phyloP scores from a whole-genome alignment of 2,113 vertebrate species.

The Elaphurus davidianus region DNA sequence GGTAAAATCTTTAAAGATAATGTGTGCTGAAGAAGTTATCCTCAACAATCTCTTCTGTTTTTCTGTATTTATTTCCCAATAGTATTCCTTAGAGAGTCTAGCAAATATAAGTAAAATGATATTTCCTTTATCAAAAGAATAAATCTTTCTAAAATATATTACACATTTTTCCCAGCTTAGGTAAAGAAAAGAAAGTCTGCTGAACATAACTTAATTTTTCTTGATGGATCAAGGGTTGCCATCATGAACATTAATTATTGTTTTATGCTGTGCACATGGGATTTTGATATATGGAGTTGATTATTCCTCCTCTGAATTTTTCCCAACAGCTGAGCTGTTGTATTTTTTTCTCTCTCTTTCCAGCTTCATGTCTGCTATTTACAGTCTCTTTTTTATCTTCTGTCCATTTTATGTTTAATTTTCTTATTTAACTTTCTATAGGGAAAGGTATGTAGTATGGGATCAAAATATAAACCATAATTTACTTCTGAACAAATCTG shows the following conservation, averaged over 20 bases:
- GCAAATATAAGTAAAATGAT: constrained; percentile 30
- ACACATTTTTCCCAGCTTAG: constrained; percentile 19
- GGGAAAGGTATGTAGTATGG: neutral
- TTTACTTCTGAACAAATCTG: neutral
- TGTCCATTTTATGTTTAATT: neutral
- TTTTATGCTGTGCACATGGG: neutral
- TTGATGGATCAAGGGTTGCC: constrained; percentile 5
- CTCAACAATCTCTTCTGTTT: neutral
- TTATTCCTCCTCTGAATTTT: neutral
- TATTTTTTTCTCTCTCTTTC: constrained; percentile 14
- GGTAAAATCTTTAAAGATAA: neutral
- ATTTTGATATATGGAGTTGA: neutral
- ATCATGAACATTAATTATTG: constrained; percentile 18
- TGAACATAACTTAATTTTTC: constrained; percentile 41
- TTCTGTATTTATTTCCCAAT: neutral
- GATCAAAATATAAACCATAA: neutral
- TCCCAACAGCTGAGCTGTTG: neutral
- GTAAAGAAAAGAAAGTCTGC: constrained; percentile 37
- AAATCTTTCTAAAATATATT: constrained; percentile 36
- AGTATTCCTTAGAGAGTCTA: neutral
- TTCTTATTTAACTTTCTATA: neutral
- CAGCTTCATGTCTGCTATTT: neutral
- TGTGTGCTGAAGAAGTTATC: neutral
- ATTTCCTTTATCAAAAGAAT: constrained; percentile 48
- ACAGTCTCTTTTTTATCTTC: neutral